Base-by-base conservation (phyloP, 2,797 vertebrate species). In the Philypnodon macrostomus region DNA sequence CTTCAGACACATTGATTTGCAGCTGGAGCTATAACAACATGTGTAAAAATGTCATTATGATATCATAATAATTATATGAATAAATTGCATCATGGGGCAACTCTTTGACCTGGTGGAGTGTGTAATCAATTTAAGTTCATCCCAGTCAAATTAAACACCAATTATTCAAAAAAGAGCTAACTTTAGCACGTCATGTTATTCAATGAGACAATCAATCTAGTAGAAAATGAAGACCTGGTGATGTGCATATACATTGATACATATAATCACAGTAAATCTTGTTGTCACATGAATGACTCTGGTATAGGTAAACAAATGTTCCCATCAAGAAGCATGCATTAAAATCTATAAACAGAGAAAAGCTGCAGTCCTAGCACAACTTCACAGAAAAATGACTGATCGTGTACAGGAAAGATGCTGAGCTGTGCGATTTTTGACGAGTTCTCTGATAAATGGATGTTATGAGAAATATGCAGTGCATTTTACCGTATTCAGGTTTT, bases 1-100 rank as follows among this genome's bases (percentile, higher is more conserved):
- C 90, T 88, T 83, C 88, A 85, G 73, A 66, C 55, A 38, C 84
- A 90, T 88, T 80, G 89, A 90, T 90, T 78, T 65, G 66, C 72
- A 67, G 53, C 58, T 29, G 51, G 50, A 67, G 58, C 39, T 46
- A 10, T 24, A 4, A 24, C 12, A 44, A 9, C 52, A 45, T 41
- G 39, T 41, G 55, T 44, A 49, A 49, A 53, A 26, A 54, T 44
- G 32, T 31, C 48, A 46, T 53, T 44, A 41, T 15, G 23, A n/a
- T n/a, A n/a, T n/a, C n/a, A n/a, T n/a, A n/a, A n/a, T n/a, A n/a
- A n/a, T n/a, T n/a, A n/a, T n/a, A n/a, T n/a, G n/a, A n/a, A n/a
- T n/a, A n/a, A n/a, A n/a, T n/a, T n/a, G n/a, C n/a, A n/a, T n/a
- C n/a, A n/a, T n/a, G n/a, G n/a, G n/a, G n/a, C n/a, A n/a, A n/a